These are phyloP conservation scores for Epinephelus coioides DNA, from an alignment of 2,797 vertebrate genomes.

Conservation along the genomic window DNA sequence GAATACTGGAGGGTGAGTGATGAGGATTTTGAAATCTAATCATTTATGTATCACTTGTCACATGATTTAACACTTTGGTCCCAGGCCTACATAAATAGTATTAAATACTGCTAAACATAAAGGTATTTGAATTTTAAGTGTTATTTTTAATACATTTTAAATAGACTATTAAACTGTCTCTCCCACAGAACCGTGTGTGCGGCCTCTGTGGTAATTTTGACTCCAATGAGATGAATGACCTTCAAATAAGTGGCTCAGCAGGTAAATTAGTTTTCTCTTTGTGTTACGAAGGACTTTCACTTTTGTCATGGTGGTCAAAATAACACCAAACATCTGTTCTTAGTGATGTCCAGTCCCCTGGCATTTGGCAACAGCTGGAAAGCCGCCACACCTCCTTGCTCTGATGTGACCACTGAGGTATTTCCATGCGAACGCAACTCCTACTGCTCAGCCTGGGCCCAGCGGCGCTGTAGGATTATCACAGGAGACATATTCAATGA, in stretches of 20 bases:
- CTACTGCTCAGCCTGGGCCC: slow-evolving; percentile 89
- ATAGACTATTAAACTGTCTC: neutral
- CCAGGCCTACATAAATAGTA: too few species aligned
- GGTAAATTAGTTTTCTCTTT: slow-evolving; percentile 4
- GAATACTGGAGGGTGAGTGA: slow-evolving; percentile 74
- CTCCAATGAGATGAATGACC: slow-evolving; percentile 81
- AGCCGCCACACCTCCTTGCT: slow-evolving; percentile 80
- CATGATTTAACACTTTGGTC: neutral
- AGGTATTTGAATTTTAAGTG: neutral
- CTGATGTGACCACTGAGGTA: slow-evolving; percentile 80
- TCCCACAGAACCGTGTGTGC: slow-evolving; percentile 75
- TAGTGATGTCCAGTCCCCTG: slow-evolving; percentile 62
- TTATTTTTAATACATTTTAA: neutral
- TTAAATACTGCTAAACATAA: neutral
- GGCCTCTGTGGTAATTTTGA: slow-evolving; percentile 88
- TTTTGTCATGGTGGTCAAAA: neutral
- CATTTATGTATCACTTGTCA: neutral
- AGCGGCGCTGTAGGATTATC: slow-evolving; percentile 88
- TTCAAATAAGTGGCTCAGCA: slow-evolving; percentile 73
- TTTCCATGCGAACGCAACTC: slow-evolving; percentile 89
- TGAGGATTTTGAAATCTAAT: neutral
- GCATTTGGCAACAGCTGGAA: slow-evolving; percentile 89
- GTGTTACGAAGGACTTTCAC: neutral
- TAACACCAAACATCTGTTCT: neutral
- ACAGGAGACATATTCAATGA: slow-evolving; percentile 82